Evolutionary conservation across 1,140 invertebrate species (phyloP), one percentile per base, ranked within the genome.

Genomic region (Drosophila sechellia): DNA sequence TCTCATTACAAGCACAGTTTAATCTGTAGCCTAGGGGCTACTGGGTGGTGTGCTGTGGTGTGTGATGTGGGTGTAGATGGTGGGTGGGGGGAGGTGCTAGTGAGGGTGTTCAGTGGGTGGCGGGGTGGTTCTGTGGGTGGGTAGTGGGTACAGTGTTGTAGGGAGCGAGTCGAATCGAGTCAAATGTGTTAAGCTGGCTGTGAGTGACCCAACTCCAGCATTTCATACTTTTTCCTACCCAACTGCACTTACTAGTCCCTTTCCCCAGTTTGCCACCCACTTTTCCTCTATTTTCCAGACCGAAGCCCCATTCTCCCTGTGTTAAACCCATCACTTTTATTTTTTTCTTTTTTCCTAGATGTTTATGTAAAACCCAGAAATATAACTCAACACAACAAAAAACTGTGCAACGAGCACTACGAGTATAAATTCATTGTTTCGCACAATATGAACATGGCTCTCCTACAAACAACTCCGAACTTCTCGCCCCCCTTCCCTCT

Each of bases 1-100:
- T 87, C 84, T 87, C 84, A 87, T 87, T 87, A 87, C 85, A 87
- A 89, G 77, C 79, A 54, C 58, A 84, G 84, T 80, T 87, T 89
- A 87, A 90, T 87, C 84, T 90, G 71, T 57, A 75, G 65, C 76
- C 70, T 56, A 31, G 35, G 42, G 35, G 53, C 6, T 20, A 2
- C 3, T 49, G 35, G 25, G n/a, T 49, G 22, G 34, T 11, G 46
- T 31, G 37, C 10, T 34, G 20, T 34, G 5, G 20, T 5, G 17
- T 25, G 27, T 31, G 53, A 8, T 3, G 42, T 3, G 35, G 60
- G 4, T 45, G 20, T 37, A 34, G 53, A 20, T n/a, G 25, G 20
- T 42, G n/a, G 15, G n/a, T 17, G 17, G 17, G 17, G 17, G 17
- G 17, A 22, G 20, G 46, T 8, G 39, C 12, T 25, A 27, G 20